A percentile compares a stretch with the other conserved stretches of the same genome.
phyloP scores from a whole-genome alignment of 2,797 vertebrate genomes.

The Phoxinus dragarum region DNA sequence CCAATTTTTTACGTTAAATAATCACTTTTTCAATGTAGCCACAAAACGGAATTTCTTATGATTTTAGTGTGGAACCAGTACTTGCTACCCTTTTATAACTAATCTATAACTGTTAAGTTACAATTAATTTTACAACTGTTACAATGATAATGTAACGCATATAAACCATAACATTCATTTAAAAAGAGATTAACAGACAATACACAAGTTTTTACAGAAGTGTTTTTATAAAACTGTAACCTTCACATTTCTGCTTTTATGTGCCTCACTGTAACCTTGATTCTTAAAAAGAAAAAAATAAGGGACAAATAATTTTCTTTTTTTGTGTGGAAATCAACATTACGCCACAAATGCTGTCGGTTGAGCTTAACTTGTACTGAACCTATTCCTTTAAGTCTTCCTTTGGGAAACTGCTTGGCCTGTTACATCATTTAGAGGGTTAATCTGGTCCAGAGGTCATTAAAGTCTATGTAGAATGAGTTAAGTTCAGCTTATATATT shows the following conservation, averaged over 20 bases:
- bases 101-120: neutral
- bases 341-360: neutral
- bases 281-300: neutral
- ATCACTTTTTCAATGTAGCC: neutral
- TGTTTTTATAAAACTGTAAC: neutral
- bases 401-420: slow-evolving; percentile 54
- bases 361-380: neutral
- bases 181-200: neutral
- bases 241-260: neutral
- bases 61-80: neutral
- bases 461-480: slow-evolving; percentile 47
- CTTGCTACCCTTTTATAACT: neutral
- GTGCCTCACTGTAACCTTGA: neutral
- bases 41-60: neutral
- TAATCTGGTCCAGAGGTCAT: slow-evolving; percentile 35
- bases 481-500: slow-evolving; percentile 48
- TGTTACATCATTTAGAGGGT: slow-evolving; percentile 66
- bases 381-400: slow-evolving; percentile 29
- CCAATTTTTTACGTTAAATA: neutral
- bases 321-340: neutral
- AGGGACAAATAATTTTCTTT: too few relatives aligned
- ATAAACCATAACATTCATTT: neutral
- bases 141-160: neutral
- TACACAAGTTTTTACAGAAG: neutral
- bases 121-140: neutral